Conservation (phyloP, 2,113 vertebrate genomes). For the Porphyrio hochstetteri region DNA sequence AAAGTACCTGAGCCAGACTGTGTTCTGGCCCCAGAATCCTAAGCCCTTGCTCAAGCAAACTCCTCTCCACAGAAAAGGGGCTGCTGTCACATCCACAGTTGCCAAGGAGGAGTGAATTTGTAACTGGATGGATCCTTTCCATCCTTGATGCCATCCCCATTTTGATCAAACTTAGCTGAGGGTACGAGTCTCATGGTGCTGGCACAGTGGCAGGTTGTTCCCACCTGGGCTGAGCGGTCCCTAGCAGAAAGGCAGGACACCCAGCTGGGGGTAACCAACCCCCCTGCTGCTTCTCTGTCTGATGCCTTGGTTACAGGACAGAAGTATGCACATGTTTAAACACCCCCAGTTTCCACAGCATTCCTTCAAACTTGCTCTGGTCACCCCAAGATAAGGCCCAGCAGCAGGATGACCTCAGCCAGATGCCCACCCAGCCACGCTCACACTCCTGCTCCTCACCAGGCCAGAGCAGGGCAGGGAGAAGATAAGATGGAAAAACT, state of each 20-base stretch:
- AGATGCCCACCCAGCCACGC: not conserved
- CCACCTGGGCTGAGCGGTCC: not conserved
- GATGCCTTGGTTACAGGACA: fast-evolving
- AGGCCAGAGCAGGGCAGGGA: not conserved
- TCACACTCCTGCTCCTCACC: fast-evolving
- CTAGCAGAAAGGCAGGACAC: not conserved
- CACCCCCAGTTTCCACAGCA: not conserved
- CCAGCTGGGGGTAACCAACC: not conserved
- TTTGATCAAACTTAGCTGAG: not conserved
- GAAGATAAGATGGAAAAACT: not conserved
- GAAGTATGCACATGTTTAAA: fast-evolving
- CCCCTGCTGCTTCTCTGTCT: not conserved
- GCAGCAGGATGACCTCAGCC: not conserved
- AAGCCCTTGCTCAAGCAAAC: not conserved
- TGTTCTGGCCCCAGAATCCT: not conserved
- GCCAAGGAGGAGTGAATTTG: not conserved
- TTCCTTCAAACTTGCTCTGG: not conserved
- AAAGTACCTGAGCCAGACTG: not conserved
- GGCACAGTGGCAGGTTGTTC: fast-evolving
- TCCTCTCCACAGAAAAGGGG: not conserved
- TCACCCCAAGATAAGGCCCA: not conserved
- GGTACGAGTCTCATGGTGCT: not conserved
- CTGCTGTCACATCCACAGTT: not conserved
- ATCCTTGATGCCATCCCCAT: not conserved
- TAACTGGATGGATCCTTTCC: not conserved